Base-by-base conservation (phyloP, 1,140 invertebrate species). In the Scaptomyza pallida region DNA sequence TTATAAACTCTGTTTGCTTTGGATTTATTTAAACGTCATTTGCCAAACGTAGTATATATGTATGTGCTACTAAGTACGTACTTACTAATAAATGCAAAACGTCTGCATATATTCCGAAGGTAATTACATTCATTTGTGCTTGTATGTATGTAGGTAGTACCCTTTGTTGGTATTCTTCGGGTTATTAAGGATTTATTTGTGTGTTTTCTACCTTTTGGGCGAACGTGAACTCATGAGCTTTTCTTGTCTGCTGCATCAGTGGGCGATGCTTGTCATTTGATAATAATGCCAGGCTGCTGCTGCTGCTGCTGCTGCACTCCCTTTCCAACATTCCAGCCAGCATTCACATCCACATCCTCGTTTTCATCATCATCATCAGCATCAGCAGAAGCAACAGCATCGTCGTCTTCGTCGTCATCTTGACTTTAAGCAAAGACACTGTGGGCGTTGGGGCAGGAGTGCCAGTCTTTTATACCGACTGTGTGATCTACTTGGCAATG, bases 361-460 rank as follows among this genome's bases (percentile, higher is more conserved):
- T 37, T 37, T 12, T 35, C 23, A 15, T 57, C 13, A 51, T 60
- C 17, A 50, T 40, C 16, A 52, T 19, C 13, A 17, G 15, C 17
- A 30, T 17, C 40, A n/a, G n/a, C n/a, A n/a, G n/a, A n/a, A n/a
- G n/a, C n/a, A n/a, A n/a, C n/a, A n/a, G n/a, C n/a, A n/a, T n/a
- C n/a, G n/a, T n/a, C n/a, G 16, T 33, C 13, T 16, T 23, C 21
- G 9, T 45, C 33, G 43, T 54, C 16, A 17, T 50, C 30, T 60
- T 50, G 19, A 37, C 23, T 21, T 6, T 8, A 9, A 55, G 52
- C n/a, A 21, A 41, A 47, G 37, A 45, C 10, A 63, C 43, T 70
- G 51, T 70, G 67, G n/a, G n/a, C n/a, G n/a, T n/a, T 70, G 67
- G 67, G 67, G 59, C 44, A 64, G 67, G 67, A 70, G 67, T 70